These are phyloP conservation scores for Macquaria ambigua DNA, from an alignment of 2,113 vertebrate species.

Conservation along the genomic window DNA sequence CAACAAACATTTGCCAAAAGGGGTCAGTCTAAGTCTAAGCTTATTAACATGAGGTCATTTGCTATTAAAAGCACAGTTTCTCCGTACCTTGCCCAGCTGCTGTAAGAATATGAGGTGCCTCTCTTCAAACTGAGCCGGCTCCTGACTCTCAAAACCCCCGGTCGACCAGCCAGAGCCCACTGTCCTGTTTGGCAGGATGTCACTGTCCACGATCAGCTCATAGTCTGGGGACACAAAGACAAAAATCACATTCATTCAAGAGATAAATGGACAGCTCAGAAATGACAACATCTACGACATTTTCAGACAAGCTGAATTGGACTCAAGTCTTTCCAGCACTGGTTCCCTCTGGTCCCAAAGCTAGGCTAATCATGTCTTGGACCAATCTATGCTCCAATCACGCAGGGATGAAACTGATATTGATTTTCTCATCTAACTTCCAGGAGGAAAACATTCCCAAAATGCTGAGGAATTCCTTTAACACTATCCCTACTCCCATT, in stretches of 20 bases:
- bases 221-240: conserved; percentile 87
- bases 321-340: background rate
- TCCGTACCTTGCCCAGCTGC: conserved; percentile 93
- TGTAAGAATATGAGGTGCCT: conserved; percentile 97
- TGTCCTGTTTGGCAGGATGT: conserved; percentile 91
- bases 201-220: conserved; percentile 92
- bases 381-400: background rate
- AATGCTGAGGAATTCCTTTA: background rate
- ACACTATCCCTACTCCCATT: background rate
- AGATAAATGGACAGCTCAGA: background rate
- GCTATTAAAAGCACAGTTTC: background rate
- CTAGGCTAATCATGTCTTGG: background rate
- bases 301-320: background rate
- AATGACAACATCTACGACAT: background rate
- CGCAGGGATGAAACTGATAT: background rate
- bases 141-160: conserved; percentile 90
- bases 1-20: background rate
- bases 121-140: conserved; percentile 96
- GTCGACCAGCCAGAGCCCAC: conserved; percentile 84
- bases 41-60: background rate
- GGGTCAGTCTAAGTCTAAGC: background rate
- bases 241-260: background rate
- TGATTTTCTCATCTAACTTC: background rate
- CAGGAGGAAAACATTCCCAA: background rate
- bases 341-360: background rate